Evolutionary conservation across 2,888 invertebrate genomes (phyloP).

Genomic region (Aspidiotus destructor): DNA sequence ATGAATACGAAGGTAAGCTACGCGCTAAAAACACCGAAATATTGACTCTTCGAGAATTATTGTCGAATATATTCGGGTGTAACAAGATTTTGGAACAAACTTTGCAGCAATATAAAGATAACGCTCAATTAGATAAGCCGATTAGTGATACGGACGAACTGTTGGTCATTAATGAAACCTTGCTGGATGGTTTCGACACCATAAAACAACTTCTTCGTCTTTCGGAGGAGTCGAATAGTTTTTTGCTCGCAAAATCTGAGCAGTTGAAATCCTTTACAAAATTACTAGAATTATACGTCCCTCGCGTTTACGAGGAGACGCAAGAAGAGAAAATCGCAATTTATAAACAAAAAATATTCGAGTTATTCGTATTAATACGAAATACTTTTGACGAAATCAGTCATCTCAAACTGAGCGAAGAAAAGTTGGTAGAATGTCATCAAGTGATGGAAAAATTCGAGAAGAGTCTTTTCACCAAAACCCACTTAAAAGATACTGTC

Average conservation of each 20-base stretch:
- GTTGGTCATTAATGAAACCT: not conserved
- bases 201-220: not conserved
- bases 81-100: constrained; percentile 17
- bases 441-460: not conserved
- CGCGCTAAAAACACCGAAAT: constrained; percentile 20
- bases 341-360: not conserved
- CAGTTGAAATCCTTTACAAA: constrained; percentile 8
- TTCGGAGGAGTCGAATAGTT: constrained; percentile 7
- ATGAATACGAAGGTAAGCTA: constrained; percentile 10
- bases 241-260: constrained; percentile 6
- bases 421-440: not conserved
- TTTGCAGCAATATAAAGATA: constrained; percentile 21
- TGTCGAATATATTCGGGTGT: not conserved
- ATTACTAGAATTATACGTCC: not conserved
- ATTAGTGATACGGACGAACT: constrained; percentile 8
- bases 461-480: not conserved
- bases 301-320: too few relatives aligned
- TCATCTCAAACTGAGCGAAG: not conserved
- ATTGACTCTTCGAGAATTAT: constrained; percentile 12
- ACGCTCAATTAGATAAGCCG: constrained; percentile 5
- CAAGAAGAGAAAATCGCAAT: not conserved
- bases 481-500: constrained; percentile 14
- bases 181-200: constrained; percentile 13
- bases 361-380: not conserved
- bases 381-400: constrained; percentile 2